Base-by-base conservation (phyloP, 2,113 vertebrate species). In the Athene cunicularia region DNA sequence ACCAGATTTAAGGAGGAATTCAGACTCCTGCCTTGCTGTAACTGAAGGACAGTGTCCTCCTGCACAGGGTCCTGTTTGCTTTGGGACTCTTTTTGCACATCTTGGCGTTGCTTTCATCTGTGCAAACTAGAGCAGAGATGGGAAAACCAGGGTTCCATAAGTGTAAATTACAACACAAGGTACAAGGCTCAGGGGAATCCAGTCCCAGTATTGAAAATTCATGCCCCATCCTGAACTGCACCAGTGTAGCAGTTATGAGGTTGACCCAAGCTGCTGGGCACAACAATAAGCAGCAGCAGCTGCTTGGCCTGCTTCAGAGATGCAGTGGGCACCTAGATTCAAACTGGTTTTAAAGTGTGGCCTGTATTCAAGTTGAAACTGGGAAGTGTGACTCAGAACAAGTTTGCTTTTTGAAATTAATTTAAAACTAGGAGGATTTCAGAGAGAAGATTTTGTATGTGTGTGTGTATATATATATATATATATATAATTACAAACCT, bases 1-100 rank as follows among this genome's bases (percentile, higher is more conserved):
- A 93, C 91, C 76, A 97, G 73, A 97, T 97, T 97, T 97, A 97
- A 97, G 97, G 98, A 98, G 97, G 96, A 98, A 97, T 97, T 94
- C 85, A 81, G 59, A 91, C 67, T 77, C 60, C 39, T 96, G 89
- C 45, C 86, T 97, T 70, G 45, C 86, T 80, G 52, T 67, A 82
- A 90, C 88, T 90, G 68, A 92, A 93, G 49, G 88, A 88, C 64
- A 89, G 32, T 71, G 82, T 95, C 81, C 90, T 95, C 55, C 62
- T 63, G 20, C 4, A 4, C 37, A n/a, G 53, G 66, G 70, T 88
- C 80, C 60, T 60, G 9, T 82, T 94, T 95, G 81, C 59, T 89
- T 47, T 70, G 56, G 41, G 24, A 49, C n/a, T 75, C 43, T 68
- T 72, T 80, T 88, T 58, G 52, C 50, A 72, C 23, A 20, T 77